phyloP scores from a whole-genome alignment of 2,113 vertebrate genomes.

The Bucco capensis region DNA sequence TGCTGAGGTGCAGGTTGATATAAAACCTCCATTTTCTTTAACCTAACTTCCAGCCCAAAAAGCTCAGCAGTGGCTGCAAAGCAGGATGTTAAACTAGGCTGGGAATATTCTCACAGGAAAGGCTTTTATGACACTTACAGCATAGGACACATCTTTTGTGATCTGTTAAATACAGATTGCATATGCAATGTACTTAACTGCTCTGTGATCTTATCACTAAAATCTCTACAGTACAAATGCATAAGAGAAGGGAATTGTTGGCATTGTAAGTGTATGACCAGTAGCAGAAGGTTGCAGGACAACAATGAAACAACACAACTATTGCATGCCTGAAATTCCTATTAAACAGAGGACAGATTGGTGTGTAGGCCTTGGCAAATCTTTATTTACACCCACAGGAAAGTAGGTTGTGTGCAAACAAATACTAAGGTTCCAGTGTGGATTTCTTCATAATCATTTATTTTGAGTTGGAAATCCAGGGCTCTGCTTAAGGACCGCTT shows the following conservation, averaged over 20 bases:
- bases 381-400: neutral
- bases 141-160: neutral
- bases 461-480: neutral
- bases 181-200: neutral
- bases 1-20: too few species aligned
- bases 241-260: neutral
- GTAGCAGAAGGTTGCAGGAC: neutral
- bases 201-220: neutral
- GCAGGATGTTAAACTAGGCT: too few species aligned
- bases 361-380: neutral
- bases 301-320: neutral
- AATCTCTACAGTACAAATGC: neutral
- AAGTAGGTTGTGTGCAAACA: neutral
- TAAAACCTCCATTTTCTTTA: too few species aligned
- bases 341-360: neutral
- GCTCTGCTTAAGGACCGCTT: neutral
- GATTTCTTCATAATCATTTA: neutral
- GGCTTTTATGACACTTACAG: neutral
- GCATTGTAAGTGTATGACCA: neutral
- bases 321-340: neutral
- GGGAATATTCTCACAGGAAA: neutral
- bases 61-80: too few species aligned
- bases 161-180: neutral
- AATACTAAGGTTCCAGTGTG: neutral
- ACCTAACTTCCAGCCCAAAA: too few species aligned